Base-by-base conservation (phyloP, 2,113 vertebrate species). In the Lates calcarifer region DNA sequence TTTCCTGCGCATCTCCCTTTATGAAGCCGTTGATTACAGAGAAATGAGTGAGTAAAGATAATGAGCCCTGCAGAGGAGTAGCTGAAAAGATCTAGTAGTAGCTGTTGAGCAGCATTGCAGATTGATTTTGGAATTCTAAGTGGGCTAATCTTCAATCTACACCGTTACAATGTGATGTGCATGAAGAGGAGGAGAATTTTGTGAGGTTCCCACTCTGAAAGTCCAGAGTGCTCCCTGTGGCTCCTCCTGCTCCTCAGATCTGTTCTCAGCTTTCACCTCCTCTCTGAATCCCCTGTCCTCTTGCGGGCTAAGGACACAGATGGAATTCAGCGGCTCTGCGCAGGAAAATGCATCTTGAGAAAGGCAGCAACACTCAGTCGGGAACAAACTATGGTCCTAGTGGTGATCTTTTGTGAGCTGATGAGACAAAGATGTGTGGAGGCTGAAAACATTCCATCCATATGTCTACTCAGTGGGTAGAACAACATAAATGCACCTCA, bases 71-170 rank as follows among this genome's bases (percentile, higher is more conserved):
- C 74, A 84, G 83, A 86, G 64, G 83, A 87, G 86, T 37, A 58
- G 72, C 84, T 70, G 67, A 85, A 78, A 74, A 83, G 71, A 86
- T 86, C 74, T 63, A 67, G 67, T 57, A 64, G 77, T 77, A 75
- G 81, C 75, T 45, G 63, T n/a, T 83, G 53, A 86, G 89, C 72
- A 75, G 82, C 84, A 61, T 74, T 67, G 77, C 85, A 78, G 89
- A 92, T 93, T 93, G 88, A 93, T 92, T 94, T 87, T 56, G 57
- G 76, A 86, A 90, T 84, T 82, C 74, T 82, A 85, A 91, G 80
- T 85, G 85, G 85, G 79, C 87, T 91, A 89, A 91, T 92, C 89
- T 86, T 79, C 87, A 70, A 82, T 89, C 81, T 79, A 56, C 69
- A 26, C 80, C 5, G 55, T 62, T 64, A 69, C 80, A 82, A 81